phyloP scores from a whole-genome alignment of 2,888 invertebrate genomes.

The Automeris io region DNA sequence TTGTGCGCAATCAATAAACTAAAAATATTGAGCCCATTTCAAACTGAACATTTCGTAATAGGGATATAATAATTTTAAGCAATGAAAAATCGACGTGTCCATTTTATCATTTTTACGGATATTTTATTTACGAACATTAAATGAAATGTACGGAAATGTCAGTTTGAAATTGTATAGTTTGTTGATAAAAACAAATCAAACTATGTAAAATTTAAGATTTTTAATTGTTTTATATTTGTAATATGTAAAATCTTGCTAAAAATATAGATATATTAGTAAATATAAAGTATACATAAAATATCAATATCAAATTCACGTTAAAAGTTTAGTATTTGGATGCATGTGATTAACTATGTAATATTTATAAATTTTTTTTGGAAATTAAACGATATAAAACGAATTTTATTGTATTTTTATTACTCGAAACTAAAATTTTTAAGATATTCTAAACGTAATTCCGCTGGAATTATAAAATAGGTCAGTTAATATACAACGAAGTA shows the following conservation, averaged over 20 bases:
- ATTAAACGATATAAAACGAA: no score
- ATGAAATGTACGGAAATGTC: conserved; percentile 7
- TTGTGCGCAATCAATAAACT: conserved; percentile 43
- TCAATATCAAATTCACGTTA: no score
- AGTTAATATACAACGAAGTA: no score
- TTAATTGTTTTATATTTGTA: no score
- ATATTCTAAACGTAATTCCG: no score
- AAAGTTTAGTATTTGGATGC: no score
- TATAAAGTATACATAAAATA: not conserved
- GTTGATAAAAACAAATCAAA: conserved; percentile 24
- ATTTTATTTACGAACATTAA: not conserved
- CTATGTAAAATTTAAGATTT: not conserved
- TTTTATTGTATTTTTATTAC: no score
- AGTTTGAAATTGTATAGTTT: conserved; percentile 39
- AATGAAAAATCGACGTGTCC: not conserved
- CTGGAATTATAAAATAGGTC: no score
- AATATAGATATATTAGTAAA: not conserved
- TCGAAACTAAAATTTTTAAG: no score
- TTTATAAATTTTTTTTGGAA: no score
- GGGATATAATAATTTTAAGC: not conserved
- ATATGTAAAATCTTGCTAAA: no score
- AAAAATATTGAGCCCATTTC: conserved; percentile 56
- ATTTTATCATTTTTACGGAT: not conserved
- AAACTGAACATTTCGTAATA: conserved; percentile 20
- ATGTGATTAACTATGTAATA: no score